Base-by-base conservation (phyloP, 2,888 invertebrate species). In the Stenotaenia linearis region DNA sequence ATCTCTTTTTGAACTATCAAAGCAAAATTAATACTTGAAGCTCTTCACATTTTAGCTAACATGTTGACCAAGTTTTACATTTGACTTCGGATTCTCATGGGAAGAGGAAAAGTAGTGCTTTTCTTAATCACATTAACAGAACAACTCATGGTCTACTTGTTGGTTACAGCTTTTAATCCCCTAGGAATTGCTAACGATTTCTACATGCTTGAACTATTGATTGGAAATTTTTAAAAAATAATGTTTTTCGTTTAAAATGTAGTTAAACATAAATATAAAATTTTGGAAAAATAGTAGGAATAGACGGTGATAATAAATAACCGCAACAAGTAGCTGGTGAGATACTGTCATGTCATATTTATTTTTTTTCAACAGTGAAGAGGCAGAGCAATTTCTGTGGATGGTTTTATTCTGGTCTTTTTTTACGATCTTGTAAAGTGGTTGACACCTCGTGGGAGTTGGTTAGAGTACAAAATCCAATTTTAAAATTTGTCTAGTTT, bases 401-500 rank as follows among this genome's bases (percentile, higher is more conserved):
- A 69, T 12, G 7, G 61, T 23, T 61, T 61, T 69, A 12, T 69
- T 25, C 25, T 69, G 1, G 15, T 69, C 61, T 28, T 61, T 61
- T 25, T 61, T 25, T 61, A 61, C 61, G 61, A 61, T 69, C 12
- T 69, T 69, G 69, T 69, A 69, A 69, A 69, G 28, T 69, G 69
- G 69, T 28, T 69, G 69, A 69, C 69, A 28, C 69, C 25, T 28
- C 69, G 25, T 15, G 69, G 15, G 69, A 69, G 69, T 28, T 69
- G 25, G 69, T 25, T 69, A 69, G 25, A 61, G 69, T 69, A 12
- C 25, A 69, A 69, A 69, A 69, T 69, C 69, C 25, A 69, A 69
- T 69, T 69, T 69, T 25, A 69, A 69, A 69, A 28, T 69, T 69
- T 69, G 28, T 69, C 69, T 69, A 28, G 69, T 69, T 69, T 69